These are phyloP conservation scores for Dipus sagitta DNA, from an alignment of 2,797 vertebrate genomes.

Conservation along the genomic window DNA sequence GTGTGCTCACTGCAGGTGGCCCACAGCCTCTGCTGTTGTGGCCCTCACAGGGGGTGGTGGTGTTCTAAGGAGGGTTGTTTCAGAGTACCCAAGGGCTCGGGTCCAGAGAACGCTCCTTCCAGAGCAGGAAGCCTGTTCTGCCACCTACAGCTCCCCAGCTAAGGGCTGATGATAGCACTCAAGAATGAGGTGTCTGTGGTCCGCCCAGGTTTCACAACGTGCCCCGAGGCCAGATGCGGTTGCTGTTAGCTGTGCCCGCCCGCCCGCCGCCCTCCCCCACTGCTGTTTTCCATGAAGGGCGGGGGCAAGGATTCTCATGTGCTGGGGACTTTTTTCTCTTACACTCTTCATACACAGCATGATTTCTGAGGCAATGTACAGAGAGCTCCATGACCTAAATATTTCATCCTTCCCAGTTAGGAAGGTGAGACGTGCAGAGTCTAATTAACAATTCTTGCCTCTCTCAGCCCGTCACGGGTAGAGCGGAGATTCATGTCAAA, in stretches of 20 bases:
- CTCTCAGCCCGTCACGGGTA: neutral
- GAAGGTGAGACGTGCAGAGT: neutral
- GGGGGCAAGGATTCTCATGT: neutral
- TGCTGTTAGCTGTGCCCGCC: neutral
- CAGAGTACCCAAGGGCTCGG: neutral
- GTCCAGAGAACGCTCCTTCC: constrained; percentile 37
- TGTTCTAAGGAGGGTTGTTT: constrained; percentile 48
- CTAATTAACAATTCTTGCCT: constrained; percentile 26
- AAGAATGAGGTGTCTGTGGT: constrained; percentile 70
- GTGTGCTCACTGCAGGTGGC: neutral
- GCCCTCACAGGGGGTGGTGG: constrained; percentile 6
- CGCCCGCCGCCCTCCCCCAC: neutral
- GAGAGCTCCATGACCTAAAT: neutral
- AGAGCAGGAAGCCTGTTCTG: constrained; percentile 22
- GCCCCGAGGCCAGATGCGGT: constrained; percentile 46
- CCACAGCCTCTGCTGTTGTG: neutral
- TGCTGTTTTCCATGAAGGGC: neutral
- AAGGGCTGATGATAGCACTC: constrained; percentile 60
- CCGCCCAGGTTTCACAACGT: constrained; percentile 23
- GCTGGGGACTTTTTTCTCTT: neutral
- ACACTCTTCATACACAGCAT: neutral
- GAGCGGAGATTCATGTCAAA: neutral
- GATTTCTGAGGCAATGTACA: neutral
- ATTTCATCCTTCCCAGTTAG: neutral
- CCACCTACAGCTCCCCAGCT: constrained; percentile 21